Base-by-base conservation (phyloP, 2,797 vertebrate genomes). In the Crax fasciolata region DNA sequence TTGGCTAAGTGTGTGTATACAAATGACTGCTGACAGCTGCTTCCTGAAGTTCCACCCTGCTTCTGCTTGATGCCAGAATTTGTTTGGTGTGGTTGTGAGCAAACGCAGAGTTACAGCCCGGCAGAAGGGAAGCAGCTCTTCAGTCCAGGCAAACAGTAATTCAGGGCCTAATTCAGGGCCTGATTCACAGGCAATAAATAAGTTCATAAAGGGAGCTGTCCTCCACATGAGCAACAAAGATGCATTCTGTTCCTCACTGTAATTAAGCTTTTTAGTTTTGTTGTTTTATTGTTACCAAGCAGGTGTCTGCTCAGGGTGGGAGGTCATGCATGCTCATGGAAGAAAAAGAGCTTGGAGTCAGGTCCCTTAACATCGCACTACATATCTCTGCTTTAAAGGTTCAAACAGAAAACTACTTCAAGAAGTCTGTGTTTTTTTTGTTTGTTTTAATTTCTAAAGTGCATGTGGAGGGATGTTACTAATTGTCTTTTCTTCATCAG, bases 101-200 rank as follows among this genome's bases (percentile, higher is more conserved):
- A 13, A 13, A 32, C 20, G 20, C 46, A 74, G 49, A 66, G 5
- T 48, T 78, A 14, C 11, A 90, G 58, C 59, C 71, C 35, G 39
- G 76, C 49, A 91, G 71, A 66, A 87, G 13, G 57, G 46, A 66
- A 58, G 57, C 61, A 80, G 58, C 79, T 75, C 62, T 3, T 38
- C 23, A 87, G 54, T 78, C 28, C 23, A 46, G n/a, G 30, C 9
- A 79, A 74, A 52, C 71, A 57, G 5, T 91, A 54, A 58, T 61
- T 72, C 25, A 30, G 44, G 28, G 39, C 35, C 73, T 91, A 54
- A 58, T 61, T 72, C 25, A 30, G 44, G 28, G 39, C 35, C 73
- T 94, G 83, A 88, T 84, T 90, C 84, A 82, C 28, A 88, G 73
- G 52, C 82, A n/a, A 23, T 62, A 55, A 88, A 51, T 89, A 62